Percentiles rank a stretch among this genome's conserved stretches.
Evolutionary conservation across 2,113 vertebrate species (phyloP).

Genomic region (Herpetotheres cachinnans): DNA sequence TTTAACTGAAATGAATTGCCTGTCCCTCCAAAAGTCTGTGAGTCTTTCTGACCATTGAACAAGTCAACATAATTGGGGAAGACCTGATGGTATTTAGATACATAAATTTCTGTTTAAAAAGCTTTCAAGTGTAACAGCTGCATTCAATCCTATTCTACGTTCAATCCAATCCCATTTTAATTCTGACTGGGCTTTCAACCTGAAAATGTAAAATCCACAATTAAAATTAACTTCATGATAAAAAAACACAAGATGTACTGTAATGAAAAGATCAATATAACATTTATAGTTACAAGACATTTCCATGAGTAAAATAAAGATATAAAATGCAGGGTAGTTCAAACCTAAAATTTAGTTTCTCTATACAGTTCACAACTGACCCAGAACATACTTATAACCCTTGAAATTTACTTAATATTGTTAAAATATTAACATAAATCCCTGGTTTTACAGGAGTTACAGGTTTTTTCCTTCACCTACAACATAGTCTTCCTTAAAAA

Average conservation of each 20-base stretch:
- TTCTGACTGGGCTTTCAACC: background rate
- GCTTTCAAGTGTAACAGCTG: background rate
- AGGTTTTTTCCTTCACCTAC: background rate
- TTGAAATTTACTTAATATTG: background rate
- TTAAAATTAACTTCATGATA: background rate
- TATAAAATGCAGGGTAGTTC: background rate
- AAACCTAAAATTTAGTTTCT: background rate
- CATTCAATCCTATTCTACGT: background rate
- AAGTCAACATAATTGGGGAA: background rate
- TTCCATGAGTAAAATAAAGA: background rate
- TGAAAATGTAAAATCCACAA: background rate
- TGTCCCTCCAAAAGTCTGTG: background rate
- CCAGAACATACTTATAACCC: background rate
- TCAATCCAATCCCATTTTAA: background rate
- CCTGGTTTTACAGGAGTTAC: background rate
- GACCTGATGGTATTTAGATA: background rate
- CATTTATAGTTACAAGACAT: background rate
- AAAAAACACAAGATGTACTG: background rate
- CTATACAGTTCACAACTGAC: background rate
- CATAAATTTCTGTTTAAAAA: background rate
- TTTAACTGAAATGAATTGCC: background rate
- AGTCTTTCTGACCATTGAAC: background rate
- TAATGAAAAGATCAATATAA: background rate
- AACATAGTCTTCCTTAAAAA: background rate
- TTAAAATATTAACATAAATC: background rate